Percentiles rank a stretch among this genome's conserved stretches.
These are phyloP conservation scores for Nyctereutes procyonoides DNA, from an alignment of 2,113 vertebrate species.

Conservation along the genomic window DNA sequence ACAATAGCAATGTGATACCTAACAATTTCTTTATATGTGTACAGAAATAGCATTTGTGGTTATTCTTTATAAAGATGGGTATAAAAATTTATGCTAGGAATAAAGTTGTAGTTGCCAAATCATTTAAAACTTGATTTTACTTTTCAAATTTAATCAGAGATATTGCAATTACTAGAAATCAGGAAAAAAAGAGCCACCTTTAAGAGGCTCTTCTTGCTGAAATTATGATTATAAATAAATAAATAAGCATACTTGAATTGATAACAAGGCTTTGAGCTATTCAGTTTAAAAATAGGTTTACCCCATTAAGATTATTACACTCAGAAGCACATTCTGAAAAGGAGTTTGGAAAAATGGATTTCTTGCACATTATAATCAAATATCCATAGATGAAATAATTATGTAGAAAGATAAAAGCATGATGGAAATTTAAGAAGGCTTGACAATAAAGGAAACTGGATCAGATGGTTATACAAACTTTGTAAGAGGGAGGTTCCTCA, in stretches of 20 bases:
- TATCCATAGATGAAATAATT: conserved; percentile 77
- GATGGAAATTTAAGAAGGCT: neutral
- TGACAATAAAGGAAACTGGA: neutral
- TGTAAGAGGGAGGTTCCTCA: neutral
- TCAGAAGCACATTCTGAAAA: conserved; percentile 64
- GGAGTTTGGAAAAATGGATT: conserved; percentile 68
- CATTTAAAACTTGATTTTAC: conserved; percentile 40
- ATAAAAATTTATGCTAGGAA: neutral
- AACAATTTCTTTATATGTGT: neutral
- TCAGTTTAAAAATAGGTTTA: conserved; percentile 70
- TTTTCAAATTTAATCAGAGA: conserved; percentile 25
- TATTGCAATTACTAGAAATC: neutral
- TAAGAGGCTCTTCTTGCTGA: conserved; percentile 44
- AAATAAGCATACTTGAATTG: conserved; percentile 51
- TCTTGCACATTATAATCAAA: conserved; percentile 68
- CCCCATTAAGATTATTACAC: conserved; percentile 73
- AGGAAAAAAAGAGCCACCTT: neutral
- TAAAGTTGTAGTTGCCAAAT: neutral
- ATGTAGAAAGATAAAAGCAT: conserved; percentile 51
- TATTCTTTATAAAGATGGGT: neutral
- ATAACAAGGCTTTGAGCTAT: conserved; percentile 53
- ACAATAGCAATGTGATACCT: neutral
- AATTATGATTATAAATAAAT: conserved; percentile 59
- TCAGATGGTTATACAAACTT: neutral
- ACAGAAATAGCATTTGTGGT: neutral